Conservation (phyloP, 2,113 vertebrate genomes). For the Prolemur simus region DNA sequence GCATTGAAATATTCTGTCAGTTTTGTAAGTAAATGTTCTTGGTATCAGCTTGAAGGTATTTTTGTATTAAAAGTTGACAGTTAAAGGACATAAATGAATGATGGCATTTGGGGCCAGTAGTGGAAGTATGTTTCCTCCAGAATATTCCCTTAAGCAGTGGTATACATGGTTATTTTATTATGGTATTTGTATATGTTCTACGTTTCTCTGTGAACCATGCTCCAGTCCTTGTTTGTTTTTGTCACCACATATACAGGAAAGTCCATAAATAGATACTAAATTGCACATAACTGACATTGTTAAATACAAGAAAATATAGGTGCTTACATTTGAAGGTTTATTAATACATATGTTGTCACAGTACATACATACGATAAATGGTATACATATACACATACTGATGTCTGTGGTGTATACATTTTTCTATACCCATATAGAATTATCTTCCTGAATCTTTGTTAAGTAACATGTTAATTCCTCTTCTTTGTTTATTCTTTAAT, state of each 20-base stretch:
- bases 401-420: slow-evolving; percentile 45
- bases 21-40: slow-evolving; percentile 73
- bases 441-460: slow-evolving; percentile 50
- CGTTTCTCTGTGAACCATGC: slow-evolving; percentile 57
- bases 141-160: slow-evolving; percentile 36
- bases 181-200: slow-evolving; percentile 28
- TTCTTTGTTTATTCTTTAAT: slow-evolving; percentile 39
- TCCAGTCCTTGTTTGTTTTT: slow-evolving; percentile 30
- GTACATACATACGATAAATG: slow-evolving; percentile 19
- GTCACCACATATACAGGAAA: slow-evolving; percentile 51
- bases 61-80: slow-evolving; percentile 72
- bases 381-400: slow-evolving; percentile 12
- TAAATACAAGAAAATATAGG: slow-evolving; percentile 49
- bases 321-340: slow-evolving; percentile 55
- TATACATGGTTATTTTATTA: slow-evolving; percentile 57
- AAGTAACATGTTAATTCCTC: slow-evolving; percentile 22
- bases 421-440: slow-evolving; percentile 48
- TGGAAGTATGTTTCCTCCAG: slow-evolving; percentile 53
- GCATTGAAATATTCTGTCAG: slow-evolving; percentile 62
- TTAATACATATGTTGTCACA: slow-evolving; percentile 50
- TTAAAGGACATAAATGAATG: slow-evolving; percentile 56
- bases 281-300: slow-evolving; percentile 39
- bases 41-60: slow-evolving; percentile 69
- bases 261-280: slow-evolving; percentile 50
- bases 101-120: slow-evolving; percentile 58